phyloP scores from a whole-genome alignment of 2,113 vertebrate genomes.

The Caranx melampygus region DNA sequence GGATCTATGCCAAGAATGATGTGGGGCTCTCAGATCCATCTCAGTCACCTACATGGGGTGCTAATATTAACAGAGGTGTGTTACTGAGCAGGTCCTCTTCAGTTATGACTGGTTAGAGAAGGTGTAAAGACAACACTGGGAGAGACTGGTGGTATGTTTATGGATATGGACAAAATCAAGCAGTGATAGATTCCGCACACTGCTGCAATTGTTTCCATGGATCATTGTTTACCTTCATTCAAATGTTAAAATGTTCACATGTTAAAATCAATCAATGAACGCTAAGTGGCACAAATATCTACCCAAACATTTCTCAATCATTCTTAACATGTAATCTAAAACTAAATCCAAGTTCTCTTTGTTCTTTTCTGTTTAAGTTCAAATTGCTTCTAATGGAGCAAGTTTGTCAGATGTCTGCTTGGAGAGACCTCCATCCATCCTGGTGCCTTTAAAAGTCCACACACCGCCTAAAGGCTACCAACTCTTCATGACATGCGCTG shows the following conservation, averaged over 20 bases:
- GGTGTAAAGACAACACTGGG: no score
- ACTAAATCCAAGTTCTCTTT: neutral
- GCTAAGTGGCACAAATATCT: neutral
- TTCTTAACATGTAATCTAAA: neutral
- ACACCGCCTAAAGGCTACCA: constrained; percentile 86
- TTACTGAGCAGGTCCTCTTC: neutral
- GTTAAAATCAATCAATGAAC: neutral
- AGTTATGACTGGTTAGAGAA: neutral
- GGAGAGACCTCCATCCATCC: constrained; percentile 86
- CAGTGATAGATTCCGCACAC: no score
- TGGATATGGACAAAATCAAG: no score
- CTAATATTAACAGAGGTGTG: constrained; percentile 75
- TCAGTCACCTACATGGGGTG: constrained; percentile 85
- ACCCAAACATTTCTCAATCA: neutral
- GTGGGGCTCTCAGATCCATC: constrained; percentile 87
- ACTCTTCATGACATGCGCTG: constrained; percentile 90
- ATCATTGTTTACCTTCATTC: no score
- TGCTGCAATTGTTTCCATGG: no score
- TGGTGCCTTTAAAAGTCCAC: constrained; percentile 87
- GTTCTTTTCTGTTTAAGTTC: constrained; percentile 59
- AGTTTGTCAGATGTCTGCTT: constrained; percentile 65
- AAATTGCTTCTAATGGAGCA: constrained; percentile 51
- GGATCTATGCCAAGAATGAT: constrained; percentile 87
- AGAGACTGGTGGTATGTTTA: no score
- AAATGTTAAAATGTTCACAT: no score